Conservation (phyloP, 2,888 invertebrate genomes). For the Diplazon laetatorius region DNA sequence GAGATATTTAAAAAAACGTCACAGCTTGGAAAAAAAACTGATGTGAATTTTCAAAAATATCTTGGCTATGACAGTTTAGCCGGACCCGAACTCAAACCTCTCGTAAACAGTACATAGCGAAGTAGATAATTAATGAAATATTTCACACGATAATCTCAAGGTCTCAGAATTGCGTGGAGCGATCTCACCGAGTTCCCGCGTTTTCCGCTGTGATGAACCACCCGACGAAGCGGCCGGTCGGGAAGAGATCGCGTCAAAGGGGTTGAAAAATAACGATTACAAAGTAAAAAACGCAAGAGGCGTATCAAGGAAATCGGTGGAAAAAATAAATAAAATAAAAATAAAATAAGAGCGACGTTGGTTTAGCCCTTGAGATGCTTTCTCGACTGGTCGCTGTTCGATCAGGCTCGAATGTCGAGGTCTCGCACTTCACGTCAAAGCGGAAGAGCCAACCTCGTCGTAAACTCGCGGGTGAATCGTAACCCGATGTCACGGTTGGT, state of each 20-base stretch:
- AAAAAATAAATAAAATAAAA: neutral
- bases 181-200: constrained; percentile 10
- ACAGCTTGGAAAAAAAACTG: no score
- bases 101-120: neutral
- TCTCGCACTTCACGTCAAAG: neutral
- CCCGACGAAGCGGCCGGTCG: neutral
- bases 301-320: neutral
- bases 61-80: no score
- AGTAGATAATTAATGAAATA: constrained; percentile 15
- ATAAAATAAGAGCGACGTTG: neutral
- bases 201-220: constrained; percentile 38
- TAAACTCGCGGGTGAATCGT: constrained; percentile 32
- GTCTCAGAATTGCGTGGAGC: constrained; percentile 18
- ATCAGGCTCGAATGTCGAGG: constrained; percentile 41
- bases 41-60: no score
- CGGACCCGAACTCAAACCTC: no score
- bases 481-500: neutral
- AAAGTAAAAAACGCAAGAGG: constrained; percentile 1
- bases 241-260: constrained; percentile 31
- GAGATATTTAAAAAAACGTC: no score
- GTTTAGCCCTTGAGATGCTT: constrained; percentile 3
- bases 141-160: constrained; percentile 26
- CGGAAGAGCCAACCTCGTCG: constrained; percentile 13
- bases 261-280: constrained; percentile 17
- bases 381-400: constrained; percentile 26